These are phyloP conservation scores for Platycercus adscitus DNA, from an alignment of 2,113 vertebrate species.

Conservation along the genomic window DNA sequence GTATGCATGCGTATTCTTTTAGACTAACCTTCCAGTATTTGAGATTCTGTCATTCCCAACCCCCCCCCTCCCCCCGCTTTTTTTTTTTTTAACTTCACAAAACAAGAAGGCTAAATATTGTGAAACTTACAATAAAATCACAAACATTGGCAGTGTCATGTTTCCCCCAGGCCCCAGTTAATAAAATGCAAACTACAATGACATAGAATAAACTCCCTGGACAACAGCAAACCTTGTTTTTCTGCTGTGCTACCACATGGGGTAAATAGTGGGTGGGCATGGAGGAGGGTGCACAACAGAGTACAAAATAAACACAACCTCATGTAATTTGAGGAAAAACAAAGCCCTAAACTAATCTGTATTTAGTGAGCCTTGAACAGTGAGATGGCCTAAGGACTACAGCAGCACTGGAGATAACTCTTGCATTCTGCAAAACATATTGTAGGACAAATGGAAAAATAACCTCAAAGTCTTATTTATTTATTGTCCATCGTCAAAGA, in stretches of 20 bases:
- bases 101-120: not conserved
- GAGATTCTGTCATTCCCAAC: not conserved
- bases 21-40: not conserved
- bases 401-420: not conserved
- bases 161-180: not conserved
- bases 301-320: constrained; percentile 32
- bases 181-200: not conserved
- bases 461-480: not conserved
- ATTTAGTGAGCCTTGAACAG: constrained; percentile 39
- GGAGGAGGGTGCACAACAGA: not conserved
- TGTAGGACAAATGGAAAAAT: not conserved
- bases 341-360: constrained; percentile 34
- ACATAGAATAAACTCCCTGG: not conserved
- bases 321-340: constrained; percentile 9
- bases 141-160: not conserved
- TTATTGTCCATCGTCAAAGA: not conserved
- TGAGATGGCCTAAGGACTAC: constrained; percentile 9
- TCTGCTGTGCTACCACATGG: constrained; percentile 3
- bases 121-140: not conserved
- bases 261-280: not conserved
- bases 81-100: accelerated
- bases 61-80: no score
- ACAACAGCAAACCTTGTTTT: not conserved
- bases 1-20: not conserved
- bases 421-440: constrained; percentile 11